phyloP scores from a whole-genome alignment of 1,140 invertebrate genomes.

The Polyergus mexicanus region DNA sequence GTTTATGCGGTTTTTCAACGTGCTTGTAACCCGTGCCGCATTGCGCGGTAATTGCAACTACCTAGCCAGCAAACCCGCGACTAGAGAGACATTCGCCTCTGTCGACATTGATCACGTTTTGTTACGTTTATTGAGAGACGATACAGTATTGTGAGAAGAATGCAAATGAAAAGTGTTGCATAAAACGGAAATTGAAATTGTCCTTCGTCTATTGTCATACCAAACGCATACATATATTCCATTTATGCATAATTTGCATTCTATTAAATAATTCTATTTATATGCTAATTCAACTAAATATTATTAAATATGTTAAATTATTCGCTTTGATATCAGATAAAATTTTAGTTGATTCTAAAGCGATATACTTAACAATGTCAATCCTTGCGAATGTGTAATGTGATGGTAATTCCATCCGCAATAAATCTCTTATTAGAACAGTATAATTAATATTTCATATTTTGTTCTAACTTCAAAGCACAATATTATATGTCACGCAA shows the following conservation, averaged over 20 bases:
- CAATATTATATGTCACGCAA: background rate
- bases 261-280: background rate
- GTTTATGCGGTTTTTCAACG: constrained; percentile 54
- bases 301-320: background rate
- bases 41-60: constrained; percentile 54
- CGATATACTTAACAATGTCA: background rate
- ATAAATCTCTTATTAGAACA: constrained; percentile 2
- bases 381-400: background rate
- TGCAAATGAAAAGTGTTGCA: constrained; percentile 16
- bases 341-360: background rate
- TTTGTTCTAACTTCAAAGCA: background rate
- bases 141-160: constrained; percentile 31
- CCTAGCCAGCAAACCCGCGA: constrained; percentile 33
- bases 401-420: background rate
- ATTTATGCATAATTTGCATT: background rate
- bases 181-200: constrained; percentile 49
- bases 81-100: constrained; percentile 25
- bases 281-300: background rate
- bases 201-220: background rate
- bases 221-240: background rate
- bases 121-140: constrained; percentile 50
- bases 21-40: constrained; percentile 38
- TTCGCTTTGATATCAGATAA: background rate
- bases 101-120: constrained; percentile 51
- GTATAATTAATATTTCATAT: constrained; percentile 14